Evolutionary conservation across 2,113 vertebrate species (phyloP), one percentile per base, ranked within the genome.

Genomic region (Anhinga rufa): DNA sequence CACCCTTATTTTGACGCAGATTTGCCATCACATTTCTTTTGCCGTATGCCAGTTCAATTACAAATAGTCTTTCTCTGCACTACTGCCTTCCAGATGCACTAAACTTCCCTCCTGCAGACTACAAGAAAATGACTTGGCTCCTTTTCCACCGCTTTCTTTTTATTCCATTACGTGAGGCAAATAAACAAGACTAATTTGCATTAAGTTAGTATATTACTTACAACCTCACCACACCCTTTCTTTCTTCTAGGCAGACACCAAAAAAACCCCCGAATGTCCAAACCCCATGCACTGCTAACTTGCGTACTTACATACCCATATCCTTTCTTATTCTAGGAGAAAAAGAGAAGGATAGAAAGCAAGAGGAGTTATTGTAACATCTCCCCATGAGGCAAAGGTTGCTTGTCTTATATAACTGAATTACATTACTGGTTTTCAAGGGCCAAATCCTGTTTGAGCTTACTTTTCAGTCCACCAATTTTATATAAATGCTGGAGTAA

Each of bases 41-140:
- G 58, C 94, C 90, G 84, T 58, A 69, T 92, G 82, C 91, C 89
- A 91, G 38, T 77, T 92, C 82, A 90, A 92, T 94, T 86, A 94
- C 81, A 82, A 90, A 90, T 12, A 28, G 38, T 34, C 68, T 68
- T 64, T 87, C 90, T 77, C 78, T 80, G 42, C 77, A 36, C 85
- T 86, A 76, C 71, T 95, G 91, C 94, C 82, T 96, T 88, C 89
- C 94, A 96, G 90, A 96, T 94, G 79, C 92, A 86, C 64, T 83
- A 4, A 94, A 83, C 76, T 78, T 49, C 94, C 88, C 88, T 83
- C 90, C 86, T 90, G 71, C 76, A 88, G 92, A 82, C 94, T 75
- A 18, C 49, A 81, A 70, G 58, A 78, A 94, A 94, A 96, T 64
- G 1, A 42, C 83, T 94, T 93, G 68, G 57, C 79, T 75, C 52